phyloP scores from a whole-genome alignment of 2,797 vertebrate genomes.

The Aeoliscus strigatus region DNA sequence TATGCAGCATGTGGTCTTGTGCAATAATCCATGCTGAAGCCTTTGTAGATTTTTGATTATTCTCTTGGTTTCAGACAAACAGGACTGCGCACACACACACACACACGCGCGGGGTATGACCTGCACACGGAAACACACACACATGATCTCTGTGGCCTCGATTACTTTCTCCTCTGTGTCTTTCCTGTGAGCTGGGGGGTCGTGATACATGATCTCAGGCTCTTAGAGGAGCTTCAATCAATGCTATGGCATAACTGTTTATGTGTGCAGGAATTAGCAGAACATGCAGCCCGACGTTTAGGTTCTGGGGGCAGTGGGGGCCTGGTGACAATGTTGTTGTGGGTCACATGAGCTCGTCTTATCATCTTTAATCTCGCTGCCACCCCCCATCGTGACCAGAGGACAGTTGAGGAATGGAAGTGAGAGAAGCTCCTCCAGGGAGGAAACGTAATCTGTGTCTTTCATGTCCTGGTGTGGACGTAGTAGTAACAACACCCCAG shows the following conservation, averaged over 20 bases:
- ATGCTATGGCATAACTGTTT: conserved; percentile 22
- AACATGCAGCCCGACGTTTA: too few species aligned
- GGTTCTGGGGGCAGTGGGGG: too few species aligned
- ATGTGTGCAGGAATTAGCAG: neutral
- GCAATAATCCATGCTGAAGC: conserved; percentile 34
- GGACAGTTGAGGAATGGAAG: too few species aligned
- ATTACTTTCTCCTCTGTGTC: conserved; percentile 20
- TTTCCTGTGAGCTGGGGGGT: conserved; percentile 18
- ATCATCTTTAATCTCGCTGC: too few species aligned
- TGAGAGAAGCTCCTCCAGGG: too few species aligned
- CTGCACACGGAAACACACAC: conserved; percentile 3
- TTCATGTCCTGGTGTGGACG: too few species aligned
- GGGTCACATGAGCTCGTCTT: too few species aligned
- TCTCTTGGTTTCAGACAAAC: conserved; percentile 33
- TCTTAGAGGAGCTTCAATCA: conserved; percentile 41
- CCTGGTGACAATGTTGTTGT: too few species aligned
- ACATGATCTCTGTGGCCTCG: conserved; percentile 18
- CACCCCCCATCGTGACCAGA: too few species aligned
- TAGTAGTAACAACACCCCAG: too few species aligned
- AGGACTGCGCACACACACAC: neutral
- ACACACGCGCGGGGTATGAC: neutral
- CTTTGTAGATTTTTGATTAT: conserved; percentile 43
- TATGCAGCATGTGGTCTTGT: conserved; percentile 37
- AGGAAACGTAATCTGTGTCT: too few species aligned
- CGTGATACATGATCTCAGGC: conserved; percentile 30